These are phyloP conservation scores for Phocides pigmalion DNA, from an alignment of 1,140 invertebrate genomes.

Conservation along the genomic window DNA sequence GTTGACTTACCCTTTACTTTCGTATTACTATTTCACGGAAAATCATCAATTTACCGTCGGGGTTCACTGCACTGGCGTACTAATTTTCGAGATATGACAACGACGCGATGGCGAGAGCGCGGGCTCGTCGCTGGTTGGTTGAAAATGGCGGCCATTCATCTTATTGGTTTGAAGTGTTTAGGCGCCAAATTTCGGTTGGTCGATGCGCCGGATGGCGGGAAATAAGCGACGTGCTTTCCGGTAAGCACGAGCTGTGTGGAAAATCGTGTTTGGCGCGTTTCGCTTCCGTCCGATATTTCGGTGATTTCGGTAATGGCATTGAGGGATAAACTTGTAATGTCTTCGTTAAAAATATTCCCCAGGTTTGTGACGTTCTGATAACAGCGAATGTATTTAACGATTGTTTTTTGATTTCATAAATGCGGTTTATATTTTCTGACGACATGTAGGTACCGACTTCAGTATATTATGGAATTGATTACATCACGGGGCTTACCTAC, in stretches of 20 bases:
- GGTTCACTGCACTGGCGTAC: slow-evolving; percentile 81
- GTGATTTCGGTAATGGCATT: slow-evolving; percentile 36
- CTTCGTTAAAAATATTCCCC: too few relatives aligned
- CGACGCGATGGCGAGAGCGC: slow-evolving; percentile 80
- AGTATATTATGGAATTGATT: too few relatives aligned
- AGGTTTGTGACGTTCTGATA: too few relatives aligned
- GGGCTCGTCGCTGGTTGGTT: slow-evolving; percentile 72
- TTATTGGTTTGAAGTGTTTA: slow-evolving; percentile 73
- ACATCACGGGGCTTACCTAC: too few relatives aligned
- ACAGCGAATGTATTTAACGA: too few relatives aligned
- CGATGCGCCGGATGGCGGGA: slow-evolving; percentile 78
- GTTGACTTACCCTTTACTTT: slow-evolving; percentile 62
- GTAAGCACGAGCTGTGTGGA: slow-evolving; percentile 73
- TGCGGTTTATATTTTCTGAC: too few relatives aligned
- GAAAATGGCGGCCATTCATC: slow-evolving; percentile 74
- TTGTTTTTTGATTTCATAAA: too few relatives aligned
- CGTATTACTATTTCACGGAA: slow-evolving; percentile 66
- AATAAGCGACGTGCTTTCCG: slow-evolving; percentile 74
- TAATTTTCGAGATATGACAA: slow-evolving; percentile 81
- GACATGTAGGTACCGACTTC: too few relatives aligned
- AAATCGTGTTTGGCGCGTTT: slow-evolving; percentile 76
- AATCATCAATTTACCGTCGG: slow-evolving; percentile 78
- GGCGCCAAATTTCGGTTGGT: slow-evolving; percentile 83
- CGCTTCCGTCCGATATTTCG: slow-evolving; percentile 56
- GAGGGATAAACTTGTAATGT: neutral